These are phyloP conservation scores for Xanthorhoe designata DNA, from an alignment of 2,888 invertebrate genomes.

Conservation along the genomic window DNA sequence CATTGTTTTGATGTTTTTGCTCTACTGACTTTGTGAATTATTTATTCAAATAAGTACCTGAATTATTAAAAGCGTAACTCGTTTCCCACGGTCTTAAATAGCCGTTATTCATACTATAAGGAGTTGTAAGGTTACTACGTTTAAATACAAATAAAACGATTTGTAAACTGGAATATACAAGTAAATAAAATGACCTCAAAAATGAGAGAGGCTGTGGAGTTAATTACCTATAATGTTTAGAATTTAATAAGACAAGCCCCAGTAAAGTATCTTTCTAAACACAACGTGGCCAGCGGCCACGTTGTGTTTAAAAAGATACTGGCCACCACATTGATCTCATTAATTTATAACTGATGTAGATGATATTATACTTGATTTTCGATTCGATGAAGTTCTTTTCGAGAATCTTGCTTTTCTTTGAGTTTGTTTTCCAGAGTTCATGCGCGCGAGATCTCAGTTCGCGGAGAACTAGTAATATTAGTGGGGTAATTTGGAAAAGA, in stretches of 20 bases:
- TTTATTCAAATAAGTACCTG: slow-evolving; percentile 57
- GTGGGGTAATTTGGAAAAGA: background rate
- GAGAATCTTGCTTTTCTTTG: no score
- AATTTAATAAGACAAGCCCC: background rate
- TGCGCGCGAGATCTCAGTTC: no score
- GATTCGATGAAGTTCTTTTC: no score
- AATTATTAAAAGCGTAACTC: slow-evolving; percentile 41
- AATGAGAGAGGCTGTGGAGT: background rate
- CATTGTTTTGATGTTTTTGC: slow-evolving; percentile 72
- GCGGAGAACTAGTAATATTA: no score
- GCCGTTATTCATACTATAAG: slow-evolving; percentile 28
- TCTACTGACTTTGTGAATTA: slow-evolving; percentile 69
- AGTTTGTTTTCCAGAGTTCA: no score
- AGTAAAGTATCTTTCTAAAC: slow-evolving; percentile 10
- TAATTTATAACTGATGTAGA: no score
- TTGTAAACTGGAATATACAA: background rate
- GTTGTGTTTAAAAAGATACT: no score
- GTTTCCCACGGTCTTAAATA: slow-evolving; percentile 56
- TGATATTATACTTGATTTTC: no score
- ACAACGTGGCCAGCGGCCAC: background rate
- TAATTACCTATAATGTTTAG: background rate
- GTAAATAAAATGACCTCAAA: background rate
- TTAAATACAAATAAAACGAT: slow-evolving; percentile 3
- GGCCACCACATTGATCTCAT: no score
- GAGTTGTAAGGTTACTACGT: slow-evolving; percentile 25